Conservation (phyloP, 2,113 vertebrate genomes). For the human region DNA sequence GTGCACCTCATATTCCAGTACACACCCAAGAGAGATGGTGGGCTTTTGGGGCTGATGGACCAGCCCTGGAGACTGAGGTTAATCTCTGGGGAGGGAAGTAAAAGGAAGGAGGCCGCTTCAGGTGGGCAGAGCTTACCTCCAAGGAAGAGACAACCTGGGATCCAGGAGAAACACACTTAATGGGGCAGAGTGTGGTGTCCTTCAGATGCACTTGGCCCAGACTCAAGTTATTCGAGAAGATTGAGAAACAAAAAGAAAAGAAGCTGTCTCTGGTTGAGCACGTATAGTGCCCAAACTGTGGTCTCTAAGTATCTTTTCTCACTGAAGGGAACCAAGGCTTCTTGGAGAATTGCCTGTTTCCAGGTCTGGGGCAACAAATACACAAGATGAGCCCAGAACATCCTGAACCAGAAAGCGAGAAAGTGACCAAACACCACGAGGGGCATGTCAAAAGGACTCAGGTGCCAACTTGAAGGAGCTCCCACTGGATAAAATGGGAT, state of each 20-base stretch:
- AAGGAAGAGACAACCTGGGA: background rate
- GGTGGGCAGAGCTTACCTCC: background rate
- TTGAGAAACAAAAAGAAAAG: background rate
- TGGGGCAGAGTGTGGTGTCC: background rate
- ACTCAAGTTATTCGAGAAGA: background rate
- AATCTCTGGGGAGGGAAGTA: background rate
- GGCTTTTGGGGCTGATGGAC: background rate
- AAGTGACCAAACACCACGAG: background rate
- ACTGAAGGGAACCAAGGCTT: background rate
- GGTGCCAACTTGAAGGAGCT: background rate
- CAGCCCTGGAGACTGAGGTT: background rate
- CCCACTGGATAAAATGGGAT: background rate
- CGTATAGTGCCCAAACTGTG: background rate
- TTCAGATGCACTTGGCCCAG: background rate
- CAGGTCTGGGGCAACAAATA: background rate
- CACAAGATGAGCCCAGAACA: background rate
- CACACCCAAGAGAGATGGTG: background rate
- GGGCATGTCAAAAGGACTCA: background rate
- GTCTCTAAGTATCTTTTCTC: background rate
- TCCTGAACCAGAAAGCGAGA: background rate
- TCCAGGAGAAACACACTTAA: background rate
- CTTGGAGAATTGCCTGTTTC: slow-evolving; percentile 14
- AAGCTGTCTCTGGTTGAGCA: background rate
- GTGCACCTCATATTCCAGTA: too few relatives aligned
- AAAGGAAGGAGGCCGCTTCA: background rate